Evolutionary conservation across 2,888 invertebrate species (phyloP), one percentile per base, ranked within the genome.

Genomic region (Metacarcinus magister): DNA sequence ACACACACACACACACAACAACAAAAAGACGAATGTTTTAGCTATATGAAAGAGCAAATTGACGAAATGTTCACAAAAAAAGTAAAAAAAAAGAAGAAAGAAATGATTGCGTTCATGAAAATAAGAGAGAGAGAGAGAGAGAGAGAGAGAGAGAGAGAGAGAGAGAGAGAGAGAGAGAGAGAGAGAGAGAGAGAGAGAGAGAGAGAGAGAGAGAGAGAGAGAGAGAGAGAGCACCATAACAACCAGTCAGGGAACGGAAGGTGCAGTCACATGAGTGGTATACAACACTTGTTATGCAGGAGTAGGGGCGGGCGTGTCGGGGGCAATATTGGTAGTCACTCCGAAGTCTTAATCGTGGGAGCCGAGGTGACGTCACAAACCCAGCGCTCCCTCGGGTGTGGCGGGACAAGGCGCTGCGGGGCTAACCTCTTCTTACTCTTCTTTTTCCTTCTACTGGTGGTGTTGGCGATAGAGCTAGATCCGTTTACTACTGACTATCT

Each of bases 181-280:
- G 89, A 87, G 89, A 87, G 89, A 87, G 89, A 87, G 89, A 87
- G 89, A 87, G 89, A 87, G 89, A 87, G 89, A 87, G 89, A 87
- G 89, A 87, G 82, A 82, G 82, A 82, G 82, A 82, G 82, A 82
- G 82, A 82, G 89, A 87, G 89, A 87, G 89, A 87, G 39, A 89
- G 8, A 43, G 39, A 39, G 89, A 1, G 16, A 39, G 1, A n/a
- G 4, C 43, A 46, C 43, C n/a, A 1, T 44, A 23, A n/a, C 43
- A 46, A 5, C 91, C 46, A 43, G 91, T 1, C 8, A n/a, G n/a
- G 10, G 19, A 4, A n/a, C 5, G 91, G 19, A 2, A n/a, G 43
- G 46, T 8, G 16, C 0, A 7, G 44, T 44, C 23, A 23, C 2
- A 43, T 2, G 91, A 5, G 91, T 46, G 43, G 43, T 13, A n/a